Base-by-base conservation (phyloP, 2,888 invertebrate genomes). In the Ommatoiulus sabulosus region DNA sequence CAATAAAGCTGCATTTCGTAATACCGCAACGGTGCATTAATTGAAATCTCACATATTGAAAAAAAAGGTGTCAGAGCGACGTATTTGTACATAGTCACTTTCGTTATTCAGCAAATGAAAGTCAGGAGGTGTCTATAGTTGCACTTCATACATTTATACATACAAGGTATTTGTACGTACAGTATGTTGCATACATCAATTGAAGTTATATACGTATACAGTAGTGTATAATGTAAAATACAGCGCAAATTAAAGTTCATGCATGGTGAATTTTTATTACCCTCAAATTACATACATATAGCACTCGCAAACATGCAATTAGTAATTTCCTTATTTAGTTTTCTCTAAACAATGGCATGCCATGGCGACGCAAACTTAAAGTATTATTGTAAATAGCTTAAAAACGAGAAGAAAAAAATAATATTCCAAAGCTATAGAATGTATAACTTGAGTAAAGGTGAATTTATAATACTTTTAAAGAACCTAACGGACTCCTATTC, bases 401-500 rank as follows among this genome's bases (percentile, higher is more conserved):
- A 15, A 80, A 80, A 35, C 12, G 35, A 15, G 10, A 72, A 20
- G 10, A 72, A 24, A 80, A 35, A 80, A 80, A 35, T 43, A 80
- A 35, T n/a, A 80, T 80, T 80, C 24, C 35, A 35, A 35, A 80
- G 80, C 80, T 43, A 4, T 80, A 35, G 80, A 80, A 80, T 7
- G 24, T 72, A 72, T 35, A 35, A 35, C 35, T 35, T 35, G 35
- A 35, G 35, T 35, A 35, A 0, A 35, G 35, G 24, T 20, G 72
- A 5, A 72, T 72, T 72, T 72, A 1, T 63, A 6, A 72, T 72
- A 10, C 24, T 24, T 72, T 24, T 72, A n/a, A 72, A 24, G 24
- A 24, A 72, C 10, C 72, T 24, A 72, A 72, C 80, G 24, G 80
- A 35, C 80, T 35, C 80, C 80, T 80, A 80, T 80, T 35, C 80